phyloP scores from a whole-genome alignment of 2,888 invertebrate genomes.

The Andrena flavipes region DNA sequence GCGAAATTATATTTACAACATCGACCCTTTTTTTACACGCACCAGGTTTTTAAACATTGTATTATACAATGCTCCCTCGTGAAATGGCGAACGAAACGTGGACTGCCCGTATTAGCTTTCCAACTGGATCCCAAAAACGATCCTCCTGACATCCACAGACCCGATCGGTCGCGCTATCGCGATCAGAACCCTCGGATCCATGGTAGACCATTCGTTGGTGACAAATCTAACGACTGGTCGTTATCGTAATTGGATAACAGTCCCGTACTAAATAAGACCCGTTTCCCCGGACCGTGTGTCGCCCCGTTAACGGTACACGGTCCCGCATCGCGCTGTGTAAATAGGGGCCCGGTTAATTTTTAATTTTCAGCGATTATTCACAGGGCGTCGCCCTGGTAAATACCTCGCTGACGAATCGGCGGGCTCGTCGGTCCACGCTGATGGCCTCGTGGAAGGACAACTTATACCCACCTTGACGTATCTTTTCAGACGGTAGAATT shows the following conservation, averaged over 20 bases:
- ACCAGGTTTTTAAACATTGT: too few relatives aligned
- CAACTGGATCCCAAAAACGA: neutral
- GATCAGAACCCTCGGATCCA: conserved; percentile 28
- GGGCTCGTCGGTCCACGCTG: conserved; percentile 33
- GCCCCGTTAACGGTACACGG: conserved; percentile 50
- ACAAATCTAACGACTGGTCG: conserved; percentile 56
- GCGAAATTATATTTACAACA: neutral
- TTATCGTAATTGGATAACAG: conserved; percentile 65
- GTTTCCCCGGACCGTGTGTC: conserved; percentile 26
- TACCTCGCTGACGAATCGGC: conserved; percentile 63
- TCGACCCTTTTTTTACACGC: neutral
- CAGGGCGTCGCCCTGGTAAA: conserved; percentile 69
- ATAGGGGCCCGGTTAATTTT: conserved; percentile 62
- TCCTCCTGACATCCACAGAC: conserved; percentile 25
- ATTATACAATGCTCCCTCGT: too few relatives aligned
- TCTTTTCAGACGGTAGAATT: conserved; percentile 44
- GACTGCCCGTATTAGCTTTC: neutral
- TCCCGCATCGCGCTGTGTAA: conserved; percentile 53
- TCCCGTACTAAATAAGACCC: conserved; percentile 9
- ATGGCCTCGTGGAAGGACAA: conserved; percentile 53
- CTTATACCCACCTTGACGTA: conserved; percentile 39
- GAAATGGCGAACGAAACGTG: too few relatives aligned
- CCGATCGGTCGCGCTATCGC: conserved; percentile 42
- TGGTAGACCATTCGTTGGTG: conserved; percentile 22
- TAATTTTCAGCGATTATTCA: conserved; percentile 78